Percentiles rank a stretch among this genome's conserved stretches.
phyloP scores from a whole-genome alignment of 2,888 invertebrate species.

The Torymus aiolomorphi region DNA sequence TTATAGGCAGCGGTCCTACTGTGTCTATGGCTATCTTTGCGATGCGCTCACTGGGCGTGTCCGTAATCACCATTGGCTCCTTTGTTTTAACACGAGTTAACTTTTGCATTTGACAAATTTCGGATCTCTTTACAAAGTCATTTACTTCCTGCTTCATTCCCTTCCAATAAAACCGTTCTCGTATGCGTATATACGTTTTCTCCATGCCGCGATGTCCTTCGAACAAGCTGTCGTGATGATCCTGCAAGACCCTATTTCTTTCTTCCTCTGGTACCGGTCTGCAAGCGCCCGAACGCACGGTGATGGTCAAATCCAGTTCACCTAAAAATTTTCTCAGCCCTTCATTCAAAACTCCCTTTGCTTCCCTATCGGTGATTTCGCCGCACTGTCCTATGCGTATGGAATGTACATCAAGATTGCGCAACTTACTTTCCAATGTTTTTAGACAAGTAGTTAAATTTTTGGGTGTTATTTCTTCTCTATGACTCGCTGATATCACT shows the following conservation, averaged over 20 bases:
- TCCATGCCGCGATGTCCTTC: conserved; percentile 41
- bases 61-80: conserved; percentile 56
- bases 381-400: too few relatives aligned
- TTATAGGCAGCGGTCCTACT: conserved; percentile 58
- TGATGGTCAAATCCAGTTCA: too few relatives aligned
- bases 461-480: too few relatives aligned
- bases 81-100: conserved; percentile 34
- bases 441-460: too few relatives aligned
- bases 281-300: too few relatives aligned
- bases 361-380: too few relatives aligned
- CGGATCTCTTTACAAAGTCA: conserved; percentile 45
- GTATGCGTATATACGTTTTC: conserved; percentile 48
- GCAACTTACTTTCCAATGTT: too few relatives aligned
- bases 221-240: conserved; percentile 10
- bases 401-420: too few relatives aligned
- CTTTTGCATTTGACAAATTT: conserved; percentile 57
- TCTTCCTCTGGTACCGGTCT: not conserved
- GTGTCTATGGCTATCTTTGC: conserved; percentile 58
- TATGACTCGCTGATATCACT: too few relatives aligned
- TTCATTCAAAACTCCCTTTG: too few relatives aligned
- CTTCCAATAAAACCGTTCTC: conserved; percentile 37
- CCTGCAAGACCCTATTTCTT: not conserved
- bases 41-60: conserved; percentile 49
- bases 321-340: too few relatives aligned
- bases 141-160: conserved; percentile 38